Evolutionary conservation across 2,888 invertebrate species (phyloP), one percentile per base, ranked within the genome.

Genomic region (Epistrophe eligans): DNA sequence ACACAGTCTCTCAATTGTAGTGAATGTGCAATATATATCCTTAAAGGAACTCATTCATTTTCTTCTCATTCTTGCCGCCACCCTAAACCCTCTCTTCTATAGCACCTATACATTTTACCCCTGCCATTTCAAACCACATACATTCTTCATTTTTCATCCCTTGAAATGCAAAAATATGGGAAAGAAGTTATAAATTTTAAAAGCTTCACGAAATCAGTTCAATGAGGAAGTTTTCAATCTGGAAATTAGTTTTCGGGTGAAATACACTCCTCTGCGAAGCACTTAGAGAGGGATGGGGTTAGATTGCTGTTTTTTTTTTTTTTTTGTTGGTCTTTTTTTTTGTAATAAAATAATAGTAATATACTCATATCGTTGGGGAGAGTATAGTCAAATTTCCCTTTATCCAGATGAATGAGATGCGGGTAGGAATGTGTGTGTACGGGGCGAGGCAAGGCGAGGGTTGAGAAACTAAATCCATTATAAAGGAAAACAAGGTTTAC

Each of bases 181-280:
- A 45, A 62, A 79, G 88, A 88, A 89, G 89, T 89, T 89, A 89
- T 89, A 89, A 89, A 89, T 89, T 89, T 89, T 88, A 89, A 89
- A 89, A 89, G 88, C 88, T 88, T 83, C 84, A 89, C 88, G 74
- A 85, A 85, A 88, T 88, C 85, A 81, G 85, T 89, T 88, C 88
- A 89, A 89, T 89, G 88, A 88, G 79, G 84, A 89, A 89, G 88
- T 89, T 89, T 87, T 88, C 89, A 89, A 89, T 89, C 89, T 88
- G 89, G 88, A 89, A 89, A 88, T 89, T 88, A 89, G 89, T 89
- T 89, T 88, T 87, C 50, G 87, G 80, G 77, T 79, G 85, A 81
- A 81, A 81, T 74, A 77, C 70, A 81, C 83, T 67, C 70, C 28
- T 7, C 55, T 17, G 48, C 28, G 35, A 43, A 32, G 62, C 11